Conservation (phyloP, 1,140 invertebrate species). For the Drosophila erecta region DNA sequence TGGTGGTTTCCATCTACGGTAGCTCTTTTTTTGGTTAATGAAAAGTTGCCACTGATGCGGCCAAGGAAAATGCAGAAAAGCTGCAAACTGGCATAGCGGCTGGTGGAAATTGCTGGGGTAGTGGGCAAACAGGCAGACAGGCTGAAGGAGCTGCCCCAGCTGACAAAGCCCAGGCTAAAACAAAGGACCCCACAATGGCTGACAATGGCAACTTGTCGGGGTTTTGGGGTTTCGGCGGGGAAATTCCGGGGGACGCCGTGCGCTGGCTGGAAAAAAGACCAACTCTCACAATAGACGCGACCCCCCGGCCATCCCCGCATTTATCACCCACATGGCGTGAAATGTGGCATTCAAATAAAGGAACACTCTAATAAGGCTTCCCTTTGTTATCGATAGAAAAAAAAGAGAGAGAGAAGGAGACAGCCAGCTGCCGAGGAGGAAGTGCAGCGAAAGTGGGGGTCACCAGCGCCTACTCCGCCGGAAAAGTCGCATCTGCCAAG, state of each 20-base stretch:
- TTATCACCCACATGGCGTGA: constrained; percentile 27
- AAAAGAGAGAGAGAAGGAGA: neutral
- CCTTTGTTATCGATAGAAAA: constrained; percentile 71
- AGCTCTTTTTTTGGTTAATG: constrained; percentile 55
- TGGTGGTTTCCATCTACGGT: constrained; percentile 5
- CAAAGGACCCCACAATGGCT: constrained; percentile 47
- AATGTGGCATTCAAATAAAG: constrained; percentile 74
- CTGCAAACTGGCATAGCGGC: constrained; percentile 5
- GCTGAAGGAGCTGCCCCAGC: constrained; percentile 44
- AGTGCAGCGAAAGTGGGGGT: neutral
- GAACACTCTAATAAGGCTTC: constrained; percentile 76
- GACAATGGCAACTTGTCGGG: constrained; percentile 46
- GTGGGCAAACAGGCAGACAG: neutral
- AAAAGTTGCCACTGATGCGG: constrained; percentile 66
- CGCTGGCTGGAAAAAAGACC: constrained; percentile 30
- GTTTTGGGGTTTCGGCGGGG: neutral
- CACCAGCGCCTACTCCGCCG: constrained; percentile 1
- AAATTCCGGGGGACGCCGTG: constrained; percentile 14
- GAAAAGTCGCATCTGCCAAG: constrained; percentile 43
- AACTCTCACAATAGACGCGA: constrained; percentile 40
- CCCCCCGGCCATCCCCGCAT: neutral
- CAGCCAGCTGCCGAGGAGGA: neutral
- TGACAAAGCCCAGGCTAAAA: constrained; percentile 50
- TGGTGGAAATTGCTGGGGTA: neutral
- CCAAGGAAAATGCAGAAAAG: constrained; percentile 37